Base-by-base conservation (phyloP, 2,888 invertebrate species). In the Dichetophora obliterata region DNA sequence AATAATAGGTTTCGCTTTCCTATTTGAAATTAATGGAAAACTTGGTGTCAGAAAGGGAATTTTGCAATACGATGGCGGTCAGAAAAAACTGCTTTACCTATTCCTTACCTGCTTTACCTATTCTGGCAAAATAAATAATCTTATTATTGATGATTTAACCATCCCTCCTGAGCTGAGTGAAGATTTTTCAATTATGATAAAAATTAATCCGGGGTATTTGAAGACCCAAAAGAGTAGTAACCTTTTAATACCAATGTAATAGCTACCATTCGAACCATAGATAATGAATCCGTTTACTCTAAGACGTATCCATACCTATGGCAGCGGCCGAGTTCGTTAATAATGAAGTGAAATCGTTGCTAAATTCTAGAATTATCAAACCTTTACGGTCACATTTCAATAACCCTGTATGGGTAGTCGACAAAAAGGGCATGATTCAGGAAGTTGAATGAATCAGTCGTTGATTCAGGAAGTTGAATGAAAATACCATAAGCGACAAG, bases 401-500 rank as follows among this genome's bases (percentile, higher is more conserved):
- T n/a, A n/a, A 76, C 69, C 72, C 78, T 5, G 37, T 75, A 16
- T 75, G 71, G 77, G 59, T 77, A 1, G 76, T 77, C 2, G 54
- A 74, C 34, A 74, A 50, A 8, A 74, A 65, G n/a, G n/a, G n/a
- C n/a, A n/a, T n/a, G n/a, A 65, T 65, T 14, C 54, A 74, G 34
- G 8, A 63, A 6, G 63, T 34, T 3, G 65, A 65, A 50, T 27
- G 6, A n/a, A 65, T 65, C 16, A 63, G 65, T 65, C 65, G 65
- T 22, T 68, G 69, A 48, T 77, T 59, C 9, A 2, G 77, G 63
- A 77, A 79, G 16, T 14, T 79, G 0, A 79, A 79, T 19, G n/a
- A 0, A 3, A 77, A 78, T 27, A 81, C 80, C 0, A 52, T 79
- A 0, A 84, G 82, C 9, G 79, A 79, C 19, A 78, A 76, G 34